Evolutionary conservation across 2,797 vertebrate genomes (phyloP), one percentile per base, ranked within the genome.

Genomic region (Leptodactylus fallax): DNA sequence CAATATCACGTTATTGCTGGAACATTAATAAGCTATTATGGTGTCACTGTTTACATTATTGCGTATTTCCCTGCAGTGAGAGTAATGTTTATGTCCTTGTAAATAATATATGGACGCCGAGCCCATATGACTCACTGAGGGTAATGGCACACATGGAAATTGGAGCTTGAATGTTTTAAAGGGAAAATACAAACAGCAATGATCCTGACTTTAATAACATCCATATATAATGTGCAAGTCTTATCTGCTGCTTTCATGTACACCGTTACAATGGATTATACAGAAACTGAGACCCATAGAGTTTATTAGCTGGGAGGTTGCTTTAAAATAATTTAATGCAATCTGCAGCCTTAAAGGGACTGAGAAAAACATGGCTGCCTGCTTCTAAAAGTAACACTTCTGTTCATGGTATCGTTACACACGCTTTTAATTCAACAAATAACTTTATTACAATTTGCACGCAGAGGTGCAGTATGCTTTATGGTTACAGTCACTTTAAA

Each of bases 1-100:
- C 81, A 88, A 80, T 88, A 88, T 67, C 77, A n/a, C 63, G 47
- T 88, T 85, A 80, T 80, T 79, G 82, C 61, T 72, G 82, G 23
- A 58, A 71, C 82, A 88, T 88, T 88, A 85, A 88, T 88, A 83
- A 82, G 80, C 58, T 76, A 77, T 87, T 83, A 87, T 67, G 27
- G 49, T 77, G 71, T 76, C 80, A 83, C 56, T 83, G n/a, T 78
- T 69, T 79, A 79, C 82, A 84, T 85, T 83, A 69, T 76, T 56
- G 77, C 83, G 61, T 79, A 71, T 85, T 85, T 88, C 63, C 55
- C 76, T 17, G 76, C 81, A 36, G 74, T 17, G 58, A 79, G 82
- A 88, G 47, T 51, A 58, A 88, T 79, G 80, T 79, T 82, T 61
- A 74, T 55, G 76, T 69, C 45, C 81, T 78, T 67, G 51, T 79